Evolutionary conservation across 53 echinoderm and acorn worm genomes (phyloP).

Genomic region (Luidia sarsii): DNA sequence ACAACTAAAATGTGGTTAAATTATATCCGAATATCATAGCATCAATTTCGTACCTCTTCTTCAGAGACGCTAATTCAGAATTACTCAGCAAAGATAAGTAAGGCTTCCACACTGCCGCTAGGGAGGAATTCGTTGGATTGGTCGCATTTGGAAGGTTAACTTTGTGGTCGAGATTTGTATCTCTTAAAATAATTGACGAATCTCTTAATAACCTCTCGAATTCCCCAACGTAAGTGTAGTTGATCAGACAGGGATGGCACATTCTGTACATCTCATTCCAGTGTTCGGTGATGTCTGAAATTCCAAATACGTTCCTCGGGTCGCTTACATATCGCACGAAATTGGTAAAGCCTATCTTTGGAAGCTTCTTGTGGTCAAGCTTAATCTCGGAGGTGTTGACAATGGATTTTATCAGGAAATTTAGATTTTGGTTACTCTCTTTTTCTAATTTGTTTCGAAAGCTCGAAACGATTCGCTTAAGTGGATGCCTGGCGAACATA

Average conservation of each 20-base stretch:
- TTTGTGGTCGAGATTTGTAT: not conserved
- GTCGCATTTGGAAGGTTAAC: conserved; percentile 30
- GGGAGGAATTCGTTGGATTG: conserved; percentile 67
- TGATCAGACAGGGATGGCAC: conserved; percentile 63
- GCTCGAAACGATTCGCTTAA: conserved; percentile 57
- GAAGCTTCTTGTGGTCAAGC: not conserved
- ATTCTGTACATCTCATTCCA: conserved; percentile 67
- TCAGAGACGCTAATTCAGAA: conserved; percentile 32
- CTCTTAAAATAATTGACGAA: conserved; percentile 38
- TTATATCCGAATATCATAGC: conserved; percentile 60
- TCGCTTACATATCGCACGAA: conserved; percentile 59
- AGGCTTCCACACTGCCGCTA: not conserved
- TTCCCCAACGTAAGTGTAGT: conserved; percentile 58
- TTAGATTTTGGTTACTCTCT: conserved; percentile 16
- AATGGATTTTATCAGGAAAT: conserved; percentile 45
- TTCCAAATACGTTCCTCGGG: conserved; percentile 23
- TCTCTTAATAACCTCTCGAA: conserved; percentile 55
- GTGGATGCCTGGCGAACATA: conserved; percentile 51
- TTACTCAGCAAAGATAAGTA: conserved; percentile 48
- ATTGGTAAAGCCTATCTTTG: conserved; percentile 44
- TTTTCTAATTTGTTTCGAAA: conserved; percentile 61
- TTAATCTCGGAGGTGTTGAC: not conserved
- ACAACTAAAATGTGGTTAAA: no score
- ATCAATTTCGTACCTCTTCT: conserved; percentile 55
- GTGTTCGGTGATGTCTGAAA: conserved; percentile 57